Conservation (phyloP, 2,888 invertebrate species). For the Macaria notata region DNA sequence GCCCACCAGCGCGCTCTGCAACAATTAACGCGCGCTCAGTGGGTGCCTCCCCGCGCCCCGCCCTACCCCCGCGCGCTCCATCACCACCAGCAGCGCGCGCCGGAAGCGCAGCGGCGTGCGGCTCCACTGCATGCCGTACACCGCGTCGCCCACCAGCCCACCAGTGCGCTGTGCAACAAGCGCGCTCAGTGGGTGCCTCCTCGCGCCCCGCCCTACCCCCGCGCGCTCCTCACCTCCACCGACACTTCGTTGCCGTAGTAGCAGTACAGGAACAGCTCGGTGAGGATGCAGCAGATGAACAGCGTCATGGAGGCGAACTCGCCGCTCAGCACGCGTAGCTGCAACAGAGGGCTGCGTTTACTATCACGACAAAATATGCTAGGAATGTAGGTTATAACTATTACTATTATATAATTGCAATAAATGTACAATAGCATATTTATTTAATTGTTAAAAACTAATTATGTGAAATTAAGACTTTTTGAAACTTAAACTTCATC, state of each 20-base stretch:
- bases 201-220: background rate
- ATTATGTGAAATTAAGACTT: too few species aligned
- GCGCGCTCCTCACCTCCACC: conserved; percentile 61
- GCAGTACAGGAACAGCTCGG: conserved; percentile 81
- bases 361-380: too few species aligned
- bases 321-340: conserved; percentile 60
- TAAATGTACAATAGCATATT: too few species aligned
- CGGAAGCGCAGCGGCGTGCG: conserved; percentile 42
- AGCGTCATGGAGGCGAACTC: conserved; percentile 78
- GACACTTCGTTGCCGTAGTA: conserved; percentile 82
- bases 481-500: too few species aligned
- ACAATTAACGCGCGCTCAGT: conserved; percentile 13
- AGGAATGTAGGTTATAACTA: too few species aligned
- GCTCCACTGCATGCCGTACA: conserved; percentile 65
- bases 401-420: too few species aligned
- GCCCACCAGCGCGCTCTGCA: conserved; percentile 75
- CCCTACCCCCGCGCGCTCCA: conserved; percentile 56
- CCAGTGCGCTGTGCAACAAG: conserved; percentile 68
- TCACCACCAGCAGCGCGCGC: conserved; percentile 64
- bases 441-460: too few species aligned
- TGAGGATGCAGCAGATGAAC: conserved; percentile 78
- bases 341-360: conserved; percentile 24
- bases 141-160: conserved; percentile 61
- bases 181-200: background rate
- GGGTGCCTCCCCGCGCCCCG: background rate